These are phyloP conservation scores for Coranthus polyacanthus DNA, from an alignment of 2,797 vertebrate genomes.

Conservation along the genomic window DNA sequence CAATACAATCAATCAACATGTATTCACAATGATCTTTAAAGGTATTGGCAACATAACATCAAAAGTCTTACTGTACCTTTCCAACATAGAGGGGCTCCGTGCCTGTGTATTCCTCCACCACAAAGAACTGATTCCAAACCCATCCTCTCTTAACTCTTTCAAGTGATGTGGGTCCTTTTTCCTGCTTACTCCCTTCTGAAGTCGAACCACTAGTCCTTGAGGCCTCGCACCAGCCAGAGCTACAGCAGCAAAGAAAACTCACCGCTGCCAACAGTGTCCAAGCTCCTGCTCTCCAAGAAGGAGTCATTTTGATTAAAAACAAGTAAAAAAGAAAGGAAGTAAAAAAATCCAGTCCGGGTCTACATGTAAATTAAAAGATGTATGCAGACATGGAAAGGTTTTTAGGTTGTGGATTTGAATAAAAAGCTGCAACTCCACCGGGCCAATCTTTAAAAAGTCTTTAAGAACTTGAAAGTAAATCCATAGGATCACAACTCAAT, in stretches of 20 bases:
- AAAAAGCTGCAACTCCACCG: constrained; percentile 38
- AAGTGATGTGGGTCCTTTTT: constrained; percentile 77
- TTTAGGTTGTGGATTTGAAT: constrained; percentile 24
- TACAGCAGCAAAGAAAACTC: constrained; percentile 74
- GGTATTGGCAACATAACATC: constrained; percentile 1
- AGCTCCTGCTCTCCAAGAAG: constrained; percentile 66
- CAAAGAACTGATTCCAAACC: constrained; percentile 99
- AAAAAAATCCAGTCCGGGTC: constrained; percentile 43
- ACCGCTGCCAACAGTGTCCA: constrained; percentile 71
- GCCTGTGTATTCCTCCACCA: constrained; percentile 99
- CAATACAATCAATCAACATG: not conserved
- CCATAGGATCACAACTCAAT: constrained; percentile 67
- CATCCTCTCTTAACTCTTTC: constrained; percentile 97
- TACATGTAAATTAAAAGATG: constrained; percentile 74
- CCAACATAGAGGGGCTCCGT: constrained; percentile 97
- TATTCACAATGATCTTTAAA: not conserved
- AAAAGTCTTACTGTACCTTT: constrained; percentile 95
- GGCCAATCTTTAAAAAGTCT: constrained; percentile 45
- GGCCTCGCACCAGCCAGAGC: constrained; percentile 67
- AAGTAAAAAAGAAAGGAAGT: not conserved
- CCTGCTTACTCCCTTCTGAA: constrained; percentile 55
- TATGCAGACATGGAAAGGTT: constrained; percentile 32
- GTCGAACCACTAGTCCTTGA: constrained; percentile 81
- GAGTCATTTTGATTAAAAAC: constrained; percentile 74
- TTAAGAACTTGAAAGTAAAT: constrained; percentile 65